phyloP scores from a whole-genome alignment of 1,140 invertebrate genomes.

The Halyomorpha halys region DNA sequence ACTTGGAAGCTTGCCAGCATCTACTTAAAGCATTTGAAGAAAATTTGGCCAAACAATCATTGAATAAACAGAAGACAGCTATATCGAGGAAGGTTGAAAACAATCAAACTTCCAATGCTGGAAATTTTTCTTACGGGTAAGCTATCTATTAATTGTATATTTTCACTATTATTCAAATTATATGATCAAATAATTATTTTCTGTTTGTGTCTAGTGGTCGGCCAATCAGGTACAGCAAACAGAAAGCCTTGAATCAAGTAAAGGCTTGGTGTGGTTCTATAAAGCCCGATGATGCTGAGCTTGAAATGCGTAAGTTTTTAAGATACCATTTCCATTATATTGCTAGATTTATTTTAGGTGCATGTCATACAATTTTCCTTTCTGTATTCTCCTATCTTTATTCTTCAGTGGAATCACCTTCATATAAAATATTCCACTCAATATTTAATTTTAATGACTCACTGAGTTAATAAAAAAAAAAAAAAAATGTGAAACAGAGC shows the following conservation, averaged over 20 bases:
- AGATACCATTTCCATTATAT: no score
- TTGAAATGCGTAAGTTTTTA: conserved; percentile 34
- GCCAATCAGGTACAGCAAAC: conserved; percentile 64
- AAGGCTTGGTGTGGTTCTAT: conserved; percentile 63
- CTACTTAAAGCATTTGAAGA: conserved; percentile 68
- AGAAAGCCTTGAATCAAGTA: conserved; percentile 69
- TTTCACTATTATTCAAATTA: no score
- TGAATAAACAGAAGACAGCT: conserved; percentile 45
- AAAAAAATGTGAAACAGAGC: no score
- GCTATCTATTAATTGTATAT: background rate
- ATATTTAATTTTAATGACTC: no score
- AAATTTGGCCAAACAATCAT: conserved; percentile 61
- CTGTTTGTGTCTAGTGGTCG: conserved; percentile 34
- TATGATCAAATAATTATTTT: background rate
- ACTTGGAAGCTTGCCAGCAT: conserved; percentile 59
- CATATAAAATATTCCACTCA: background rate
- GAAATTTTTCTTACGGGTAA: conserved; percentile 13
- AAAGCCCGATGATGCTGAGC: conserved; percentile 44
- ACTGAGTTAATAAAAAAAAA: no score
- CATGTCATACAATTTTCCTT: background rate
- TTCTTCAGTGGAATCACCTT: background rate
- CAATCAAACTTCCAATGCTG: background rate
- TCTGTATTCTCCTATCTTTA: background rate
- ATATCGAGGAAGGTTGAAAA: conserved; percentile 28
- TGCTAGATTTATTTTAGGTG: no score